A percentile compares a stretch with the other conserved stretches of the same genome.
These are phyloP conservation scores for Xestoiulus laeticollis DNA, from an alignment of 2,888 invertebrate species.

Conservation along the genomic window DNA sequence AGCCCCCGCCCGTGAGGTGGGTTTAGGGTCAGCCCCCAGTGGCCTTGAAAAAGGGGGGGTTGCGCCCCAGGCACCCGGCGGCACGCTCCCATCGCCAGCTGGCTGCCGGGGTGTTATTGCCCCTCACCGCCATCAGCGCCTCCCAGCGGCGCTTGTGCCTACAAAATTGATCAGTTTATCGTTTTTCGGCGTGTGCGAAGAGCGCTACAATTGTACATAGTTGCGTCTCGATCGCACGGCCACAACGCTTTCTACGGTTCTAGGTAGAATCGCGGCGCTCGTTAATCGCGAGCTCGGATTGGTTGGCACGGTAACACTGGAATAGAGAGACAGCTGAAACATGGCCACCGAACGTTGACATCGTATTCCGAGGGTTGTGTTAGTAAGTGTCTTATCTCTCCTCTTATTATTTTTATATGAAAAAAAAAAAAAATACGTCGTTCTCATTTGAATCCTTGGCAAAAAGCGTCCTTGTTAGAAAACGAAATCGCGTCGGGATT, in stretches of 20 bases:
- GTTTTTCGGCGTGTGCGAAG: neutral
- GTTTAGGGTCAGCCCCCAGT: no score
- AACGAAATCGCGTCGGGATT: neutral
- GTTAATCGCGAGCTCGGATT: slow-evolving; percentile 40
- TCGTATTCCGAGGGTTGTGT: slow-evolving; percentile 49
- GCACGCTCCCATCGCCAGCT: neutral
- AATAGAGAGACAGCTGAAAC: slow-evolving; percentile 50
- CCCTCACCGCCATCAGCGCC: neutral
- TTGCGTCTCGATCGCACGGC: slow-evolving; percentile 8
- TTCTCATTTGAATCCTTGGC: neutral
- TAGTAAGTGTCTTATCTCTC: slow-evolving; percentile 42
- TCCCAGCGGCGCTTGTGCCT: neutral
- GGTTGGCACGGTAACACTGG: slow-evolving; percentile 46
- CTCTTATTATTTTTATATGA: neutral
- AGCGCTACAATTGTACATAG: slow-evolving; percentile 11
- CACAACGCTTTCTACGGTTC: neutral
- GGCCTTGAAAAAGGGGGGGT: slow-evolving; percentile 8
- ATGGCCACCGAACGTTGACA: slow-evolving; percentile 55
- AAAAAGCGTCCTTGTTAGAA: neutral
- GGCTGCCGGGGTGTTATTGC: neutral
- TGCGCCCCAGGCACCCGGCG: neutral
- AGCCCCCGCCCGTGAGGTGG: no score
- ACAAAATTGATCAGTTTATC: neutral
- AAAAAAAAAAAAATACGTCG: neutral
- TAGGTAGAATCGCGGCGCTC: slow-evolving; percentile 21